Base-by-base conservation (phyloP, 2,113 vertebrate genomes). In the Balaenoptera acutorostrata region DNA sequence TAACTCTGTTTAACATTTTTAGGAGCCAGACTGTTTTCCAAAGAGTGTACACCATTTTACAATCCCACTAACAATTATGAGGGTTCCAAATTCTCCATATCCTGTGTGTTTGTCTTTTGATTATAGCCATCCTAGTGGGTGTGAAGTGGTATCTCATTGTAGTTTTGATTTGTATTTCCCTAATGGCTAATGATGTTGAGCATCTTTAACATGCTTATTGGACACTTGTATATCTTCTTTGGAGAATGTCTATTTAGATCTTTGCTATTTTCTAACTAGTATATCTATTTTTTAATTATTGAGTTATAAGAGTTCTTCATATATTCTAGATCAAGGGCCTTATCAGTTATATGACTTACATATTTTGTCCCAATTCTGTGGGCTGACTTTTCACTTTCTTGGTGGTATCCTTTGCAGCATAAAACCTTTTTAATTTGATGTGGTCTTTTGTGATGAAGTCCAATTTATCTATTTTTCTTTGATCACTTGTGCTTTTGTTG, bases 1-100 rank as follows among this genome's bases (percentile, higher is more conserved):
- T 96, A 96, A 78, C 46, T 95, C 46, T 84, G 5, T 66, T 81
- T 83, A 68, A 83, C 81, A 87, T 87, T 94, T 87, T 78, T 44
- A 95, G 63, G 29, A 90, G 31, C 17, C 66, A 52, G 85, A 44
- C 68, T 78, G 8, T 78, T 95, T 95, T 84, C 68, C 49, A 66
- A 74, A 86, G 82, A 83, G 68, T 3, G 29, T 57, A 3, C 25
- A 66, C 59, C 29, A 44, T 72, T 89, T 74, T 74, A 84, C 31
- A 89, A 25, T 71, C 55, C 27, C 39, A 92, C n/a, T 31, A 75
- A 78, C 61, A 77, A 61, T 92, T 61, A 75, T 64, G 18, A 64
- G n/a, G 8, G 33, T 84, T 69, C 39, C 27, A 75, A 55, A 49
- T 81, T 91, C 39, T 95, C 18, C 59, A 86, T 8, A 31, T 75